Percentiles rank a stretch among this genome's conserved stretches.
Conservation (phyloP, 2,797 vertebrate species). For the Eurystomus glaucurus region DNA sequence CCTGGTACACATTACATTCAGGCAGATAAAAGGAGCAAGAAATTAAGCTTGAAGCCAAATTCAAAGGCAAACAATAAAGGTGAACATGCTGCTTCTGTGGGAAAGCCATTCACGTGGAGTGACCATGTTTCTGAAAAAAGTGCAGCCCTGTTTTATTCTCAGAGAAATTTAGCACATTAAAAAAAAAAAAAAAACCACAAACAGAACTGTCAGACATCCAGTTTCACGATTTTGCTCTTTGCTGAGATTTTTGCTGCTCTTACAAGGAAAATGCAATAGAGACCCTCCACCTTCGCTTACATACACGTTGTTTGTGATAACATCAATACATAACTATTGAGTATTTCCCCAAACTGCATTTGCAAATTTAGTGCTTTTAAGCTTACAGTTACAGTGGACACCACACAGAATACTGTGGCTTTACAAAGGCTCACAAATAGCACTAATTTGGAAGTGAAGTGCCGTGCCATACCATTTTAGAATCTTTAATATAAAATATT, state of each 20-base stretch:
- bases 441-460: not conserved
- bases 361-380: not conserved
- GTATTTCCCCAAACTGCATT: not conserved
- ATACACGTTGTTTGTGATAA: not conserved
- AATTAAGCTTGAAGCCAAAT: slow-evolving; percentile 19
- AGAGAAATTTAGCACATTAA: not conserved
- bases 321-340: not conserved
- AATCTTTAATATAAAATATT: not conserved
- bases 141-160: not conserved
- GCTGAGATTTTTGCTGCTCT: not conserved
- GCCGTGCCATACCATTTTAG: not conserved
- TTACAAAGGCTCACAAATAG: not conserved
- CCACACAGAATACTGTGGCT: not conserved
- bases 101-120: not conserved
- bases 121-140: not conserved
- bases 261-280: not conserved
- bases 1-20: not conserved
- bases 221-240: not conserved
- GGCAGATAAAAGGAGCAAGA: slow-evolving; percentile 17
- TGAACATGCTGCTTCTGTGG: not conserved
- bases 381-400: not conserved
- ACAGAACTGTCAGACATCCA: not conserved
- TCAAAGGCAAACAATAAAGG: slow-evolving; percentile 42
- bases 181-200: not conserved
- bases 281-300: not conserved